Percentiles rank a stretch among this genome's conserved stretches.
These are phyloP conservation scores for Crocallis elinguaria DNA, from an alignment of 2,888 invertebrate species.

Conservation along the genomic window DNA sequence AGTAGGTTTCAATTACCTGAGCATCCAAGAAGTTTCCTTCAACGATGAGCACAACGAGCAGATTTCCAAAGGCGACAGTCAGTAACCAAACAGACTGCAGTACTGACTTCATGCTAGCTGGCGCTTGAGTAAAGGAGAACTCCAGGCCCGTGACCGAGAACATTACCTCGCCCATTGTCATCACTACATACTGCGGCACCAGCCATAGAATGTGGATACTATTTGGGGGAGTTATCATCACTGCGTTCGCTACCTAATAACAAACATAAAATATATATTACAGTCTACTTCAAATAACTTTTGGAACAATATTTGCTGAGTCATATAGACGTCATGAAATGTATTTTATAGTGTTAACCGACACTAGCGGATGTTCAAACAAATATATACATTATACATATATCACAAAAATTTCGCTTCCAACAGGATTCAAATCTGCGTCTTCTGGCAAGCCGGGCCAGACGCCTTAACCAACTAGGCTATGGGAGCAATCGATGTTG, in stretches of 20 bases:
- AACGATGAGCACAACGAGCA: constrained; percentile 95
- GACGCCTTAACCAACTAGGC: no score
- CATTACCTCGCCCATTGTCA: constrained; percentile 97
- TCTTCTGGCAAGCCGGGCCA: no score
- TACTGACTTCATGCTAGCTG: constrained; percentile 96
- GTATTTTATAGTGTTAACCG: no score
- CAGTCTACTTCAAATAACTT: no score
- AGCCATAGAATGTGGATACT: constrained; percentile 93
- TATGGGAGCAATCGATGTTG: no score
- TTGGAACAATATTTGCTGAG: no score
- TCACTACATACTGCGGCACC: constrained; percentile 95
- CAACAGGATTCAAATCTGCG: no score
- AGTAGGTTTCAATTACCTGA: constrained; percentile 82
- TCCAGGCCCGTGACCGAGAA: constrained; percentile 98
- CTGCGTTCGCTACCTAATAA: constrained; percentile 57
- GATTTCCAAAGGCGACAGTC: constrained; percentile 96
- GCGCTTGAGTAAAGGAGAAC: constrained; percentile 98
- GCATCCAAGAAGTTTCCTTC: constrained; percentile 90
- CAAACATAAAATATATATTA: no score
- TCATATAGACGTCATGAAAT: no score
- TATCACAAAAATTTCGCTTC: no score
- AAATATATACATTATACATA: no score
- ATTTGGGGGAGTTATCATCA: constrained; percentile 87
- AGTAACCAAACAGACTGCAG: constrained; percentile 96
- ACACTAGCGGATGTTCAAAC: no score